Percentiles rank a stretch among this genome's conserved stretches.
phyloP scores from a whole-genome alignment of 1,140 invertebrate genomes.

The Helicoverpa armigera region DNA sequence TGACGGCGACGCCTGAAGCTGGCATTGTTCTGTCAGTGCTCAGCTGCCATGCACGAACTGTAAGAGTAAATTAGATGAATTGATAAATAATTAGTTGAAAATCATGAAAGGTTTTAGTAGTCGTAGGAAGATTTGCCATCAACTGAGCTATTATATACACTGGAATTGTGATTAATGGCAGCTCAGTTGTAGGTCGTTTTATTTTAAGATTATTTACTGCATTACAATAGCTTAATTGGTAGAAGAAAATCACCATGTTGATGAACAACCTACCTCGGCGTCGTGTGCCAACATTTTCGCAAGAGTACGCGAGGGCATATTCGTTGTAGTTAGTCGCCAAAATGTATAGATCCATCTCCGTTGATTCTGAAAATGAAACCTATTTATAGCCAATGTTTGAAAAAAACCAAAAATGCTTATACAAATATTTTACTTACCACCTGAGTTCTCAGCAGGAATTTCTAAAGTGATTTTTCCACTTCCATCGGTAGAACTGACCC shows the following conservation, averaged over 20 bases:
- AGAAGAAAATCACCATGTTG: background rate
- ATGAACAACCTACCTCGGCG: constrained; percentile 8
- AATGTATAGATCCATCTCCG: background rate
- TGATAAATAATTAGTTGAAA: background rate
- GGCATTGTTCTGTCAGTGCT: constrained; percentile 20
- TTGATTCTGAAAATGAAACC: background rate
- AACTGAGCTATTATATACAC: no score
- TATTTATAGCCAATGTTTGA: background rate
- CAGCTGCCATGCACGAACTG: constrained; percentile 33
- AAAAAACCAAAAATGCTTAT: background rate
- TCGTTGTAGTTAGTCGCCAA: constrained; percentile 46
- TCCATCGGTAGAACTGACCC: constrained; percentile 31
- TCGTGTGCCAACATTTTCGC: background rate
- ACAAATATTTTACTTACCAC: background rate
- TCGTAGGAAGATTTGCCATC: no score
- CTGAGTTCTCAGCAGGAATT: background rate
- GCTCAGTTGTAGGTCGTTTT: no score
- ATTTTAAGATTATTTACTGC: no score
- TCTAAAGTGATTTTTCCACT: background rate
- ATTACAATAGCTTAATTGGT: background rate
- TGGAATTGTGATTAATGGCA: no score
- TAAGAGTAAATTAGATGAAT: background rate
- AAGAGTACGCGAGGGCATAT: constrained; percentile 41
- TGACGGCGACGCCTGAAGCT: background rate
- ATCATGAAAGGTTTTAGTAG: no score